Evolutionary conservation across 2,888 invertebrate genomes (phyloP).

Genomic region (Pseudoips prasinana): DNA sequence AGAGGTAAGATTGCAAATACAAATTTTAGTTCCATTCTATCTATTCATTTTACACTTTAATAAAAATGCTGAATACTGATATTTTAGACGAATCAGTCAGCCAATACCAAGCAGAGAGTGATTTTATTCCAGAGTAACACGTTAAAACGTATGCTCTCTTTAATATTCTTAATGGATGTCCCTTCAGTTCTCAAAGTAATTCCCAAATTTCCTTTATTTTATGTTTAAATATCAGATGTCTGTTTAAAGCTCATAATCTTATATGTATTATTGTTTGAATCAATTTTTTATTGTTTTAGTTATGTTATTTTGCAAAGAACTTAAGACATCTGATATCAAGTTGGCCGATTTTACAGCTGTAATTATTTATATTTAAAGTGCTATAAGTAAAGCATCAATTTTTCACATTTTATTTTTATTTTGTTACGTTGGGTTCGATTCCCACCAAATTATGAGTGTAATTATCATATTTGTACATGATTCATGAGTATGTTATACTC

Average conservation of each 20-base stretch:
- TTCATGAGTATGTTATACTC: too few relatives aligned
- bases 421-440: constrained; percentile 44
- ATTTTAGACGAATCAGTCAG: constrained; percentile 35
- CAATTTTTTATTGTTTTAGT: constrained; percentile 1
- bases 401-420: too few relatives aligned
- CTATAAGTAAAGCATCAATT: constrained; percentile 4
- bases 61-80: constrained; percentile 21
- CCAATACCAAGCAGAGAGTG: constrained; percentile 21
- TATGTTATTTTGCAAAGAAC: too few relatives aligned
- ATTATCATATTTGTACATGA: too few relatives aligned
- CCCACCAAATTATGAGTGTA: constrained; percentile 18
- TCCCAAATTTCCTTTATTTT: constrained; percentile 31
- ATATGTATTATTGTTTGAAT: neutral
- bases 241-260: neutral
- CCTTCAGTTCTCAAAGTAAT: constrained; percentile 21
- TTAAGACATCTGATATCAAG: constrained; percentile 33
- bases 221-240: constrained; percentile 30
- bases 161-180: constrained; percentile 23
- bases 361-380: neutral
- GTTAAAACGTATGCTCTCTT: constrained; percentile 30
- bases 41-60: constrained; percentile 34
- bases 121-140: constrained; percentile 24
- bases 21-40: constrained; percentile 61
- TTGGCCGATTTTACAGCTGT: constrained; percentile 38
- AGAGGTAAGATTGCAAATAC: constrained; percentile 76